phyloP scores from a whole-genome alignment of 2,888 invertebrate species.

The Callimorpha dominula region DNA sequence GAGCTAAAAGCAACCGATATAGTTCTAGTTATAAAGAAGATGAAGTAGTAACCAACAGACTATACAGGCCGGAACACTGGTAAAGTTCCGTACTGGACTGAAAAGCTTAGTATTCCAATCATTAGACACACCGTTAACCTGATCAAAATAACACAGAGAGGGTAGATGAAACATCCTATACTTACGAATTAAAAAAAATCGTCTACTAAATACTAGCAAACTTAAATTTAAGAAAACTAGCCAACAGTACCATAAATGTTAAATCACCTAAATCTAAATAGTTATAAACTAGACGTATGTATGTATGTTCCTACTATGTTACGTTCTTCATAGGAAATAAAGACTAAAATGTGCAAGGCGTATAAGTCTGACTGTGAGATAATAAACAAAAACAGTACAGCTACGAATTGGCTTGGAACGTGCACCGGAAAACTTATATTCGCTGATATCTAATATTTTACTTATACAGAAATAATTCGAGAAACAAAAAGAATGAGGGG shows the following conservation, averaged over 20 bases:
- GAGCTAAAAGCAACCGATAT: neutral
- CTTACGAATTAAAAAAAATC: neutral
- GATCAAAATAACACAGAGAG: no score
- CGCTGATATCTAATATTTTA: conserved; percentile 74
- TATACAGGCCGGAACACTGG: no score
- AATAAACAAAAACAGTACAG: conserved; percentile 48
- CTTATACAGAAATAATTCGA: conserved; percentile 83
- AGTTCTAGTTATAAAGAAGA: neutral
- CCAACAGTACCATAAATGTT: neutral
- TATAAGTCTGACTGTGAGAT: conserved; percentile 26
- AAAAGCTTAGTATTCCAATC: no score
- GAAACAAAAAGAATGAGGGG: conserved; percentile 86
- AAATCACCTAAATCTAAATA: neutral
- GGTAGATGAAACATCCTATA: no score
- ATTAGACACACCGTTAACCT: no score
- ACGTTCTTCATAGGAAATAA: neutral
- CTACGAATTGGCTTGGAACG: conserved; percentile 62
- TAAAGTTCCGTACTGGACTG: no score
- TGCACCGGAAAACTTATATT: conserved; percentile 65
- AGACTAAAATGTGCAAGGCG: conserved; percentile 4
- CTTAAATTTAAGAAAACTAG: neutral
- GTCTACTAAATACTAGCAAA: neutral
- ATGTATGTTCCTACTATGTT: neutral
- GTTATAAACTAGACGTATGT: no score
- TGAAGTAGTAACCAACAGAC: neutral